phyloP scores from a whole-genome alignment of 1,140 invertebrate genomes.

The Achatina immaculata region DNA sequence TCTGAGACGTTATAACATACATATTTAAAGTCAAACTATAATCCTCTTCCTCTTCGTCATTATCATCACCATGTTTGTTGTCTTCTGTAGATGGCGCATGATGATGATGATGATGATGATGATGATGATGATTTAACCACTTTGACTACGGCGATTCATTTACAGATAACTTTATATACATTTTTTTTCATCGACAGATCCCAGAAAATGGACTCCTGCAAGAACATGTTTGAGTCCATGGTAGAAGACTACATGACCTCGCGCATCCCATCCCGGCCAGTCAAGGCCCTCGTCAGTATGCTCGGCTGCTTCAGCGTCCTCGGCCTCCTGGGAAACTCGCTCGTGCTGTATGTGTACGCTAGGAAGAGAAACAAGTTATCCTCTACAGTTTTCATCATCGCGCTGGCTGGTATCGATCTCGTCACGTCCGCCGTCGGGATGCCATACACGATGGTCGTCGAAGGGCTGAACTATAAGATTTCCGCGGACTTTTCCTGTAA shows the following conservation, averaged over 20 bases:
- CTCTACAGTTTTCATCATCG: slow-evolving; percentile 69
- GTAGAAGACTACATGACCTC: slow-evolving; percentile 7
- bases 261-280: slow-evolving; percentile 24
- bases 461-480: slow-evolving; percentile 53
- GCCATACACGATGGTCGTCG: slow-evolving; percentile 62
- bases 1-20: too few relatives aligned
- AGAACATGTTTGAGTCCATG: neutral
- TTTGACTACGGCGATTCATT: too few relatives aligned
- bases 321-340: slow-evolving; percentile 66
- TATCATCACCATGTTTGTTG: too few relatives aligned
- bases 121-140: too few relatives aligned
- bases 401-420: slow-evolving; percentile 66
- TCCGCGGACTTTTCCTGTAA: slow-evolving; percentile 62
- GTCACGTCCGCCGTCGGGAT: slow-evolving; percentile 63
- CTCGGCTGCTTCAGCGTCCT: slow-evolving; percentile 57
- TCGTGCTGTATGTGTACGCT: slow-evolving; percentile 69
- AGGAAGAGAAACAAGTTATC: slow-evolving; percentile 63
- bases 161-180: too few relatives aligned
- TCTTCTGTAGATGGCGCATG: too few relatives aligned
- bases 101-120: too few relatives aligned
- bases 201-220: neutral
- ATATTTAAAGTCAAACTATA: too few relatives aligned
- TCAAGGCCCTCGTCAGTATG: slow-evolving; percentile 50
- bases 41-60: too few relatives aligned
- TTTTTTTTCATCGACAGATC: neutral